phyloP scores from a whole-genome alignment of 2,888 invertebrate genomes.

The Galerucella pusilla region DNA sequence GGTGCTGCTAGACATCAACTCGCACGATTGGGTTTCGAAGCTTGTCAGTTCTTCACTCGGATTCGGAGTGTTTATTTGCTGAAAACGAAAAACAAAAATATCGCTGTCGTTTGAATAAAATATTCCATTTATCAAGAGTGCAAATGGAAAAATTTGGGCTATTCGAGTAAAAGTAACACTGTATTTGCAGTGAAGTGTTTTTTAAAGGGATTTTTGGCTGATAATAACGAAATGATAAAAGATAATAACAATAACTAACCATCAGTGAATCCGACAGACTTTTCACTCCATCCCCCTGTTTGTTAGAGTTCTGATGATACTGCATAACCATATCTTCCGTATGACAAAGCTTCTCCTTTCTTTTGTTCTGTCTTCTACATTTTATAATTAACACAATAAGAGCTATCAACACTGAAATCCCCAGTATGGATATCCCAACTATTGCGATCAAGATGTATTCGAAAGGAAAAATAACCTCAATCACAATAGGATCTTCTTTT shows the following conservation, averaged over 20 bases:
- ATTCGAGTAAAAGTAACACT: not conserved
- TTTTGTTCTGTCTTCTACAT: conserved; percentile 55
- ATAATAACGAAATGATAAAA: no score
- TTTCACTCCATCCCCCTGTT: conserved; percentile 48
- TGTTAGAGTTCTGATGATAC: conserved; percentile 60
- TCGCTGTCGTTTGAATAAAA: not conserved
- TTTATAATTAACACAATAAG: conserved; percentile 72
- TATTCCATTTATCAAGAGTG: not conserved
- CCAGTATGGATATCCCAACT: conserved; percentile 72
- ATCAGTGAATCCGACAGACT: conserved; percentile 51
- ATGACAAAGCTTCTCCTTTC: conserved; percentile 68
- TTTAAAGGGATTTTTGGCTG: not conserved
- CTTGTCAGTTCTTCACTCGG: conserved; percentile 38
- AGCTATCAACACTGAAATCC: conserved; percentile 73
- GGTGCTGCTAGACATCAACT: conserved; percentile 51
- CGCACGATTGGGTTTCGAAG: conserved; percentile 45
- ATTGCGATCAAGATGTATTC: conserved; percentile 77
- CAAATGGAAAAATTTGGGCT: not conserved
- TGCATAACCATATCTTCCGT: conserved; percentile 68
- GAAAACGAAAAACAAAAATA: conserved; percentile 22
- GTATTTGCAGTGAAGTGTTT: not conserved
- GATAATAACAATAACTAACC: conserved; percentile 28
- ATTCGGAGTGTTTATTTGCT: conserved; percentile 36
- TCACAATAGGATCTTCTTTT: conserved; percentile 78
- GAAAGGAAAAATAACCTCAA: conserved; percentile 72